Conservation (phyloP, 2,113 vertebrate species). For the Nesogale talazaci region DNA sequence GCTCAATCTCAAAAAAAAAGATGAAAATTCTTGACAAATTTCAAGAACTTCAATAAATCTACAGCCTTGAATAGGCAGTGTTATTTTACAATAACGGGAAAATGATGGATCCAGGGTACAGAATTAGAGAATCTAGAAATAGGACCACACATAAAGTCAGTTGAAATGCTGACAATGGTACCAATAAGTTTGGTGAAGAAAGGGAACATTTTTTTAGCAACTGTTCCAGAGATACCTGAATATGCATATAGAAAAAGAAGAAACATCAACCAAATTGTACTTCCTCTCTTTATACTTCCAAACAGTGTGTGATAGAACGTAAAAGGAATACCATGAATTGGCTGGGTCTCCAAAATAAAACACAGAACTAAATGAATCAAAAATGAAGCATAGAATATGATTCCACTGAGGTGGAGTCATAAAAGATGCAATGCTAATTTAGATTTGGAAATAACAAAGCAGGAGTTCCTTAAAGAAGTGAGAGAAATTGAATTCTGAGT, state of each 20-base stretch:
- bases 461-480: too few species aligned
- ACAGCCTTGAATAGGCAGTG: too few species aligned
- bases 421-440: neutral
- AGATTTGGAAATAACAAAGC: neutral
- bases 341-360: neutral
- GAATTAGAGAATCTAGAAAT: too few species aligned
- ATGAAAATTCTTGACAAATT: too few species aligned
- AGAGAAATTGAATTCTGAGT: neutral
- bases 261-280: neutral
- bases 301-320: slow-evolving; percentile 24
- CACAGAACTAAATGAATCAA: neutral
- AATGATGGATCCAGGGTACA: neutral
- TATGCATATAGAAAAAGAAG: neutral
- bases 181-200: neutral
- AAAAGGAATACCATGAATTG: neutral
- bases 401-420: neutral
- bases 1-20: too few species aligned
- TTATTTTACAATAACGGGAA: neutral
- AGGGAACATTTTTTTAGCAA: neutral
- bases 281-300: slow-evolving; percentile 44
- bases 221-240: neutral
- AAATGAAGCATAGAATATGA: neutral
- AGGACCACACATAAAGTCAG: too few species aligned
- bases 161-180: neutral
- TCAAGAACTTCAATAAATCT: too few species aligned